Conservation (phyloP, 1,140 invertebrate genomes). For the Popillia japonica region DNA sequence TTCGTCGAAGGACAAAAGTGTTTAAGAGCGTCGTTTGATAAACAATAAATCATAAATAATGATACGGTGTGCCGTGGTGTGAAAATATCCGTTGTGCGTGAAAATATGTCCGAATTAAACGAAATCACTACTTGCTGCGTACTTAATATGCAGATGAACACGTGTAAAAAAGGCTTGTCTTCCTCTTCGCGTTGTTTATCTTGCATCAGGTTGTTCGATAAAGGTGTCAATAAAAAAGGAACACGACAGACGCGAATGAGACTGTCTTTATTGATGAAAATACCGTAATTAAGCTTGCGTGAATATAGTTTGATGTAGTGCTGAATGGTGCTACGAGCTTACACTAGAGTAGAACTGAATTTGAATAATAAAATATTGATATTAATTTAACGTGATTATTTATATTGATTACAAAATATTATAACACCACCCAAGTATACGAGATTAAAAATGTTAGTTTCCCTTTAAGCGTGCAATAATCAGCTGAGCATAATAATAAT, state of each 20-base stretch:
- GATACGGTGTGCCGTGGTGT: neutral
- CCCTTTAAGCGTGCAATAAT: too few relatives aligned
- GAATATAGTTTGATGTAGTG: too few relatives aligned
- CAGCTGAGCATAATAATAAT: too few relatives aligned
- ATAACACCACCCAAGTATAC: too few relatives aligned
- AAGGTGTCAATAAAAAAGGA: neutral
- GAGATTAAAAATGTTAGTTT: too few relatives aligned
- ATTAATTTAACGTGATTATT: too few relatives aligned
- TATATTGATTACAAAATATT: too few relatives aligned
- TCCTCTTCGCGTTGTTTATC: neutral
- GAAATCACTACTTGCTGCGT: neutral
- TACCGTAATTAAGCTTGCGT: too few relatives aligned
- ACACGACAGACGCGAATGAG: neutral
- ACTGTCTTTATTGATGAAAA: too few relatives aligned
- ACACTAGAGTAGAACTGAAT: too few relatives aligned
- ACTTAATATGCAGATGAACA: slow-evolving; percentile 11
- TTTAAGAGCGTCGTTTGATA: neutral
- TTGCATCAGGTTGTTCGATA: neutral
- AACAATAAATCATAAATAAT: slow-evolving; percentile 20
- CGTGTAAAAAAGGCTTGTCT: neutral
- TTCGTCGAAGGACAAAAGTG: neutral
- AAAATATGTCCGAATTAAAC: slow-evolving; percentile 11
- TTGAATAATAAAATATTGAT: too few relatives aligned
- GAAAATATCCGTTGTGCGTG: neutral
- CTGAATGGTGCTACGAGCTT: too few relatives aligned